phyloP scores from a whole-genome alignment of 2,888 invertebrate genomes.

The Nasonia oneida region DNA sequence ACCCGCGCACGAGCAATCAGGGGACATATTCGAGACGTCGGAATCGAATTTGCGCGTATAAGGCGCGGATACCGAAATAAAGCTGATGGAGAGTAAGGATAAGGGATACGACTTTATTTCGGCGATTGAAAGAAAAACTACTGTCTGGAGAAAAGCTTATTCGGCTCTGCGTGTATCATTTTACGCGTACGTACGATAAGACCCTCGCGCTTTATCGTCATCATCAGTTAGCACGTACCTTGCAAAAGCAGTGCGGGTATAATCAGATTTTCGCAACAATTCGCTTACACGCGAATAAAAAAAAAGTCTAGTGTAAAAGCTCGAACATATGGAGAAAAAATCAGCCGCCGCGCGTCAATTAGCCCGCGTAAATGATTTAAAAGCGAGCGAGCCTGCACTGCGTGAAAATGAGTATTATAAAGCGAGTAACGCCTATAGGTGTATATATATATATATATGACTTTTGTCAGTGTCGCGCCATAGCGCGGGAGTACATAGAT shows the following conservation, averaged over 20 bases:
- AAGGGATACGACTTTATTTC: background rate
- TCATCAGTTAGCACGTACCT: background rate
- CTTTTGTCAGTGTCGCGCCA: conserved; percentile 26
- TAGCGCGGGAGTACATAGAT: background rate
- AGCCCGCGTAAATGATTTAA: conserved; percentile 29
- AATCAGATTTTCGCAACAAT: no score
- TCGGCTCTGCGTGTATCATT: background rate
- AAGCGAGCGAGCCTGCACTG: background rate
- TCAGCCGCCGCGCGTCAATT: background rate
- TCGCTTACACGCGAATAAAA: no score
- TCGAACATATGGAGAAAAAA: background rate
- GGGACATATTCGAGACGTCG: conserved; percentile 45
- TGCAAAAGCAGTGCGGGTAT: no score
- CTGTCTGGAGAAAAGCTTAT: background rate
- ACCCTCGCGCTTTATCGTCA: no score
- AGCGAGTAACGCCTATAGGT: background rate
- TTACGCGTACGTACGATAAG: no score
- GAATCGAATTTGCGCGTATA: conserved; percentile 47
- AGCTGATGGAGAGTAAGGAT: background rate
- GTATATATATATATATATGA: background rate
- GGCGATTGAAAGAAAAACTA: conserved; percentile 44
- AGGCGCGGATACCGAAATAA: conserved; percentile 32
- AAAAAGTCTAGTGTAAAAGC: no score
- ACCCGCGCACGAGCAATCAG: conserved; percentile 48
- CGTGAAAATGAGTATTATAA: conserved; percentile 8